Base-by-base conservation (phyloP, 1,140 invertebrate genomes). In the Diachasma alloeum region DNA sequence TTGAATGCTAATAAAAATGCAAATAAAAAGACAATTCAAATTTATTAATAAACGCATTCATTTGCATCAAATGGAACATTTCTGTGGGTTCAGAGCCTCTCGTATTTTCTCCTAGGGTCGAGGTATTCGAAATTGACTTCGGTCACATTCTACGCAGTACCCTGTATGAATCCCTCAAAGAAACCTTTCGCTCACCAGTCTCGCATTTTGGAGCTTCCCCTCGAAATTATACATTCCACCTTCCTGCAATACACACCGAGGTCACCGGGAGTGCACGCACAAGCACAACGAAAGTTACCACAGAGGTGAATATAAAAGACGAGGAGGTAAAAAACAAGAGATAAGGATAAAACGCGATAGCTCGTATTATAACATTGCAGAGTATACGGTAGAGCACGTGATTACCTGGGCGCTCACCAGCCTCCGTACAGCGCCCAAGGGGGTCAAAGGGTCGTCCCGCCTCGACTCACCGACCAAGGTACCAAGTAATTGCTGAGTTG, bases 321-420 rank as follows among this genome's bases (percentile, higher is more conserved):
- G 26, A 63, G n/a, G 11, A 66, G 75, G 26, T 11, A 74, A 36
- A 48, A 26, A 74, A 24, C 46, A 56, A 17, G 10, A 31, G 53
- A 67, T 67, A 37, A 77, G 71, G 69, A 36, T 36, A 63, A 72
- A 42, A 74, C 26, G 59, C n/a, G 22, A 63, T 59, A 74, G 70
- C 77, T 70, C 48, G 42, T 42, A 46, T 68, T 37, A 26, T 36
- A 69, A 68, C 48, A 63, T 66, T 76, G 74, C 74, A 53, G 78
- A 44, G 42, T 77, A 77, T 69, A 78, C 78, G 78, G 78, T 79
- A 78, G 76, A 78, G 71, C 72, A 79, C 78, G 78, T 79, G 78
- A 79, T 79, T 79, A 79, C 78, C 69, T 71, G 75, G 75, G 70
- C 75, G 75, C 78, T 79, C 78, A 66, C 75, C 76, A 77, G 78